These are phyloP conservation scores for Malachius bipustulatus DNA, from an alignment of 2,888 invertebrate genomes.

Conservation along the genomic window DNA sequence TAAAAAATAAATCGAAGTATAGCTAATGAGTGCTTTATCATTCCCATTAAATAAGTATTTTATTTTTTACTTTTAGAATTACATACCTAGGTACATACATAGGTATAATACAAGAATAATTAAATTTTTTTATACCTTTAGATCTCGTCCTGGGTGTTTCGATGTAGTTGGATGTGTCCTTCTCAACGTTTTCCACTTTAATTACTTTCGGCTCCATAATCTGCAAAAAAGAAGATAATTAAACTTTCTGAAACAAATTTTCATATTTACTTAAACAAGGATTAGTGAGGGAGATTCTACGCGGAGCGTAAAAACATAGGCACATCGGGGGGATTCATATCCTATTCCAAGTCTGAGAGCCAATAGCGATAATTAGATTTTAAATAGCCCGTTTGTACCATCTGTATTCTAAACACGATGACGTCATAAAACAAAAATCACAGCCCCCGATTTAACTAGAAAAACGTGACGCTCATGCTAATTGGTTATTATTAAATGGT, in stretches of 20 bases:
- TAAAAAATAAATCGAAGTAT: no score
- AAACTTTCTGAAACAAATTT: no score
- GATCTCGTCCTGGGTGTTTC: conserved; percentile 29
- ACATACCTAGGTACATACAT: no score
- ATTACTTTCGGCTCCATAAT: conserved; percentile 49
- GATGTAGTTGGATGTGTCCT: conserved; percentile 33
- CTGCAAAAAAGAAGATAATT: conserved; percentile 34
- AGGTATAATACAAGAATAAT: no score
- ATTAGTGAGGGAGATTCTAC: no score
- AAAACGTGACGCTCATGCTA: conserved; percentile 36
- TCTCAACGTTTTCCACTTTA: conserved; percentile 47
- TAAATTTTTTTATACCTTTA: conserved; percentile 25
- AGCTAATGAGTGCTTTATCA: no score
- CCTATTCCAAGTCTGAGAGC: conserved; percentile 7
- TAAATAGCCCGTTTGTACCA: conserved; percentile 17
- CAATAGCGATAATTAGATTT: conserved; percentile 27
- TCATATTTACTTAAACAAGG: no score
- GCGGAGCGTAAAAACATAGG: no score
- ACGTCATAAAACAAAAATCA: conserved; percentile 37
- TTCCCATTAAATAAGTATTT: no score
- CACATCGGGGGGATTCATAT: conserved; percentile 5
- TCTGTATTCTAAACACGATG: conserved; percentile 31
- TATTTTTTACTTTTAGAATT: no score
- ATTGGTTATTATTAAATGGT: conserved; percentile 33
- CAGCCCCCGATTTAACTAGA: conserved; percentile 33